phyloP scores from a whole-genome alignment of 2,888 invertebrate species.

The Poecilus cupreus region DNA sequence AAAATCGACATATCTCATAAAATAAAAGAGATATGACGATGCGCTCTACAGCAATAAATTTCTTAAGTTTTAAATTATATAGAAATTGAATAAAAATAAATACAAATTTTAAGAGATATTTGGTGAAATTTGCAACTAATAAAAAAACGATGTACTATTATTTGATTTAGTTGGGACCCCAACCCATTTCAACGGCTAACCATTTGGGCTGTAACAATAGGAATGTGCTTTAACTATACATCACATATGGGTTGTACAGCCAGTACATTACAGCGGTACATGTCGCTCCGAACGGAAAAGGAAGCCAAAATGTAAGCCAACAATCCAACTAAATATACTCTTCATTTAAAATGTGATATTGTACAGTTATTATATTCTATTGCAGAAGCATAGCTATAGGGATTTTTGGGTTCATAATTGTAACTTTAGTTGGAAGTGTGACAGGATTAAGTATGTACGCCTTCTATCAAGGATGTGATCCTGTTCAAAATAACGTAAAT shows the following conservation, averaged over 20 bases:
- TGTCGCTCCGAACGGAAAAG: neutral
- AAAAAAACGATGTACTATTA: neutral
- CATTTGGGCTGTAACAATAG: neutral
- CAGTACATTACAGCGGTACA: slow-evolving; percentile 3
- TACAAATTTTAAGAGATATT: too few relatives aligned
- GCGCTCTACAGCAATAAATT: too few relatives aligned
- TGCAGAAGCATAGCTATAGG: neutral
- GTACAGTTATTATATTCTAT: neutral
- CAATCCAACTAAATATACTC: neutral
- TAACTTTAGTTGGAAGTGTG: neutral
- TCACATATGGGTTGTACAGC: neutral
- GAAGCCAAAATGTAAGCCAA: neutral
- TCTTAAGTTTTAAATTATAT: too few relatives aligned
- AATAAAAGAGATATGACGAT: too few relatives aligned
- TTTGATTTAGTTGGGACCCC: slow-evolving; percentile 2
- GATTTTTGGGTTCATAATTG: neutral
- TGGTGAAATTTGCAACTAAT: too few relatives aligned
- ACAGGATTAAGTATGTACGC: slow-evolving; percentile 29
- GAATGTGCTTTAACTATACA: neutral
- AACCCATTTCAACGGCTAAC: slow-evolving; percentile 21
- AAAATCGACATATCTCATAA: too few relatives aligned
- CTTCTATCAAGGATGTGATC: slow-evolving; percentile 27
- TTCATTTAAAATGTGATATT: neutral
- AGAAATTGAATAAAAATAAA: too few relatives aligned
- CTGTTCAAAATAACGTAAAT: slow-evolving; percentile 19